Evolutionary conservation across 2,888 invertebrate species (phyloP).

Genomic region (Clivina fossor): DNA sequence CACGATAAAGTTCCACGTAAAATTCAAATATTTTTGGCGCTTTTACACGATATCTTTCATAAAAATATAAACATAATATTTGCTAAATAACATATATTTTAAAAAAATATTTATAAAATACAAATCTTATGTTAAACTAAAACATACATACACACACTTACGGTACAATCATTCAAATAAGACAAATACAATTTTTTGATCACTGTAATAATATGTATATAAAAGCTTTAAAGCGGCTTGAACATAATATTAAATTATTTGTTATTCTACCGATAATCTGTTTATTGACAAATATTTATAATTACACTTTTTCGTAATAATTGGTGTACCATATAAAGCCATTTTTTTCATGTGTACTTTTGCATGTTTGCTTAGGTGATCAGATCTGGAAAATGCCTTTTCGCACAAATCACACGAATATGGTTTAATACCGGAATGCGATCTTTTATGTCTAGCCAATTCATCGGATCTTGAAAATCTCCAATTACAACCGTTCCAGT

Average conservation of each 20-base stretch:
- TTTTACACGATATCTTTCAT: too few species aligned
- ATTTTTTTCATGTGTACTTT: conserved; percentile 76
- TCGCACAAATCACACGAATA: conserved; percentile 86
- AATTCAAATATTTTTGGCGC: too few species aligned
- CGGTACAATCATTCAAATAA: too few species aligned
- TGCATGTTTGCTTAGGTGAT: conserved; percentile 90
- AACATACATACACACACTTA: too few species aligned
- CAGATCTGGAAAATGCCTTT: conserved; percentile 89
- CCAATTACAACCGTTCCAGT: conserved; percentile 79
- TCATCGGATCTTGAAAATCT: conserved; percentile 94
- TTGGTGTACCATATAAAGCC: conserved; percentile 48
- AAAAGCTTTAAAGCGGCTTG: conserved; percentile 8
- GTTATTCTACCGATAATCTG: conserved; percentile 13
- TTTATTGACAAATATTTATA: conserved; percentile 28
- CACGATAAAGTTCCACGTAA: too few species aligned
- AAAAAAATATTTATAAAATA: too few species aligned
- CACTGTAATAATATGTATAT: too few species aligned
- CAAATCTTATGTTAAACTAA: too few species aligned
- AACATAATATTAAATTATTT: too few species aligned
- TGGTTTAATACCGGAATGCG: conserved; percentile 94
- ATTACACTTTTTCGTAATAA: conserved; percentile 42
- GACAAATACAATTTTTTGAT: background rate
- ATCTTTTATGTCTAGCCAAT: conserved; percentile 85
- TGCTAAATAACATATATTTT: too few species aligned
- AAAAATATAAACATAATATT: too few species aligned